These are phyloP conservation scores for Gambusia yucatana DNA, from an alignment of 2,797 vertebrate species.

Conservation along the genomic window DNA sequence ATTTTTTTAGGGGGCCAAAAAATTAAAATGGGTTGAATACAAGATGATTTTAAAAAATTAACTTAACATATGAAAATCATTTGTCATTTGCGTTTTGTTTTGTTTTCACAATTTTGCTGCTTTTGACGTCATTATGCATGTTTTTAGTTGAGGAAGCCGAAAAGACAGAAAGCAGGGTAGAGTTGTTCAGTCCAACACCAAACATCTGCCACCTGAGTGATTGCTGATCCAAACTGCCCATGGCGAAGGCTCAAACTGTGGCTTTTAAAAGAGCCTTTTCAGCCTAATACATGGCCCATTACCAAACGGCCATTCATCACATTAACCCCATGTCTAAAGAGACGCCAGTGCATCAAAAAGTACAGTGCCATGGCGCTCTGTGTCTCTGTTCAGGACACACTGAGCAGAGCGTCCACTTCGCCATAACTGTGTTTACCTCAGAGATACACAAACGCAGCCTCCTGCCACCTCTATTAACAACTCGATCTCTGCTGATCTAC, in stretches of 20 bases:
- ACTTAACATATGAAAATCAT: background rate
- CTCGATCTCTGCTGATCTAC: slow-evolving; percentile 47
- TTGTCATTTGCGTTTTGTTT: slow-evolving; percentile 6
- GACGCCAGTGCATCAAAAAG: slow-evolving; percentile 61
- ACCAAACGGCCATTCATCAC: slow-evolving; percentile 78
- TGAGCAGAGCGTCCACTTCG: slow-evolving; percentile 69
- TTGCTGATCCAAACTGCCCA: slow-evolving; percentile 73
- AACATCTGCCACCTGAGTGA: slow-evolving; percentile 79
- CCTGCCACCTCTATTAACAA: slow-evolving; percentile 63
- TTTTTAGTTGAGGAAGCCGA: slow-evolving; percentile 32
- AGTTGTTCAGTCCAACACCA: slow-evolving; percentile 63
- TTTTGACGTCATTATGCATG: slow-evolving; percentile 17
- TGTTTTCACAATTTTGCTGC: background rate
- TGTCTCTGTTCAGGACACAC: slow-evolving; percentile 78
- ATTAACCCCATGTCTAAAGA: slow-evolving; percentile 62
- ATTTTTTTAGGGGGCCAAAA: background rate
- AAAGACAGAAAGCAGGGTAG: slow-evolving; percentile 21
- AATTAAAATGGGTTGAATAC: background rate
- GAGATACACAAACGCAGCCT: slow-evolving; percentile 66
- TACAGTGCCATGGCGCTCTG: slow-evolving; percentile 64
- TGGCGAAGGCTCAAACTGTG: slow-evolving; percentile 57
- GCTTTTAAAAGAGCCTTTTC: slow-evolving; percentile 74
- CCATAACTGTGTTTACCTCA: slow-evolving; percentile 78
- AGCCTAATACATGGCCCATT: slow-evolving; percentile 79
- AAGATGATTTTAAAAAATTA: background rate